Evolutionary conservation across 2,888 invertebrate species (phyloP).

Genomic region (Sinohyriopsis cumingii): DNA sequence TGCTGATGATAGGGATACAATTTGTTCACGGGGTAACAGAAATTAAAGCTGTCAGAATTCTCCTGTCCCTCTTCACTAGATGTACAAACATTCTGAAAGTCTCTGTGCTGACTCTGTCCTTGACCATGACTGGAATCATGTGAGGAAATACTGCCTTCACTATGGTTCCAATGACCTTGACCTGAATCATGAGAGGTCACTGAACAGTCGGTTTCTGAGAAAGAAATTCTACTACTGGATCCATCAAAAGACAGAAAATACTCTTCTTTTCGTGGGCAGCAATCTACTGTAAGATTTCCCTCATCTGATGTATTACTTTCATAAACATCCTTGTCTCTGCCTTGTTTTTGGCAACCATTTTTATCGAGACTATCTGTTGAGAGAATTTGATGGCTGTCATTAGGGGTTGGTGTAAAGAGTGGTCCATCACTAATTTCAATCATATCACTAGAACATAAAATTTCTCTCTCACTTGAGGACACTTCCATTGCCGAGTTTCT

Average conservation of each 20-base stretch:
- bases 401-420: conserved; percentile 62
- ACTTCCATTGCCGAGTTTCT: conserved; percentile 61
- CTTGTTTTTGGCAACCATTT: conserved; percentile 27
- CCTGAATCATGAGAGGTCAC: conserved; percentile 48
- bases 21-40: conserved; percentile 41
- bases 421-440: conserved; percentile 63
- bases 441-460: conserved; percentile 66
- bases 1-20: conserved; percentile 27
- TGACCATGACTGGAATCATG: conserved; percentile 8
- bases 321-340: conserved; percentile 30
- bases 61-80: conserved; percentile 58
- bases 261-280: conserved; percentile 60
- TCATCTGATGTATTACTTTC: conserved; percentile 49
- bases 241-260: conserved; percentile 62
- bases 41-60: conserved; percentile 62
- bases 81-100: conserved; percentile 37
- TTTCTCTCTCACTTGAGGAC: conserved; percentile 62
- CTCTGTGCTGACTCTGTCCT: conserved; percentile 15
- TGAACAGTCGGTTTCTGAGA: conserved; percentile 57
- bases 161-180: conserved; percentile 38
- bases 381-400: conserved; percentile 33
- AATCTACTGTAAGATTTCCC: conserved; percentile 52
- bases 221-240: conserved; percentile 50
- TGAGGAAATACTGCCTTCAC: conserved; percentile 10
- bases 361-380: conserved; percentile 52